A percentile compares a stretch with the other conserved stretches of the same genome.
These are phyloP conservation scores for Terrapene triunguis DNA, from an alignment of 2,113 vertebrate genomes.

Conservation along the genomic window DNA sequence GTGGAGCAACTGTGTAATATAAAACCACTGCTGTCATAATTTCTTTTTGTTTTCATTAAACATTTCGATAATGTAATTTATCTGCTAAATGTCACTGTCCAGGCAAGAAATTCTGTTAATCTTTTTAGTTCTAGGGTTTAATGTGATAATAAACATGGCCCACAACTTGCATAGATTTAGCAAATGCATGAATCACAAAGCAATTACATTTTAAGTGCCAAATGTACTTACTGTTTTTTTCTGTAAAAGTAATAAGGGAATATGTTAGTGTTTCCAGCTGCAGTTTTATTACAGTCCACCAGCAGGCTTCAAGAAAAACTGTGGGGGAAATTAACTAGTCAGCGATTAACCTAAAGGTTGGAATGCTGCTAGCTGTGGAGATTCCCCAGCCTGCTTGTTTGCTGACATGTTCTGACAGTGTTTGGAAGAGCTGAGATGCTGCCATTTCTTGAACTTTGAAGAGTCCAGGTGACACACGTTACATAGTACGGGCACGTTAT, in stretches of 20 bases:
- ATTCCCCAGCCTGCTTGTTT: neutral
- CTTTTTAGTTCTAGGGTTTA: conserved; percentile 64
- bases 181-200: conserved; percentile 58
- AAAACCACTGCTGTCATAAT: conserved; percentile 41
- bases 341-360: neutral
- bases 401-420: neutral
- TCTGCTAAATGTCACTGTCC: conserved; percentile 54
- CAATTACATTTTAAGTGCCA: conserved; percentile 69
- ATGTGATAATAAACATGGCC: conserved; percentile 55
- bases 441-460: neutral
- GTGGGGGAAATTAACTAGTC: neutral
- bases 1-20: conserved; percentile 16
- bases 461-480: neutral
- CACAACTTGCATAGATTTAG: conserved; percentile 63
- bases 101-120: conserved; percentile 48
- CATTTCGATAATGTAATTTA: conserved; percentile 51
- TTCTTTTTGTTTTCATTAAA: conserved; percentile 60
- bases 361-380: neutral
- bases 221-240: conserved; percentile 69
- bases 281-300: conserved; percentile 57
- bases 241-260: conserved; percentile 64
- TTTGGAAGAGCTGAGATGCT: neutral
- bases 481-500: neutral
- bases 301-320: conserved; percentile 42
- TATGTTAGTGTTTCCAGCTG: conserved; percentile 70